Percentiles rank a stretch among this genome's conserved stretches.
These are phyloP conservation scores for Bedellia somnulentella DNA, from an alignment of 2,888 invertebrate genomes.

Conservation along the genomic window DNA sequence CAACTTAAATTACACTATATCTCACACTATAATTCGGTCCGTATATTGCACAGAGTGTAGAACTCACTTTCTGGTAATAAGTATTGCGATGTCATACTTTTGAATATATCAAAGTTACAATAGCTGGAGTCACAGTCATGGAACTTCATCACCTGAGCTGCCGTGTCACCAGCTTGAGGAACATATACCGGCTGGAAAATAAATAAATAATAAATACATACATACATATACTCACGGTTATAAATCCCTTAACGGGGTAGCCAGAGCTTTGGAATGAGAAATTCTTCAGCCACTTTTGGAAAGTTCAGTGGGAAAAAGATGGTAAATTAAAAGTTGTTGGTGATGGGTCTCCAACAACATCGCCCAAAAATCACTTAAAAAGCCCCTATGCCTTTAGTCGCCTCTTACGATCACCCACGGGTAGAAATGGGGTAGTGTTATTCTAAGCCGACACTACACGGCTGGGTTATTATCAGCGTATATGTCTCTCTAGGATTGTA, in stretches of 20 bases:
- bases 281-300: not conserved
- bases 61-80: slow-evolving; percentile 28
- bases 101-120: slow-evolving; percentile 27
- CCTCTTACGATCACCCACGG: too few relatives aligned
- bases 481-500: too few relatives aligned
- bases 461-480: too few relatives aligned
- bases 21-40: slow-evolving; percentile 16
- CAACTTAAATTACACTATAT: not conserved
- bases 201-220: not conserved
- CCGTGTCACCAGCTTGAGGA: slow-evolving; percentile 29
- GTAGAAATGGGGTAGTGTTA: too few relatives aligned
- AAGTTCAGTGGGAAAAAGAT: too few relatives aligned
- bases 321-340: too few relatives aligned
- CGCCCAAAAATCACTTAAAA: too few relatives aligned
- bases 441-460: too few relatives aligned
- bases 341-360: too few relatives aligned
- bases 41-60: slow-evolving; percentile 27
- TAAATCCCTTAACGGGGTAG: not conserved
- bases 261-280: not conserved
- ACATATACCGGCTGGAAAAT: slow-evolving; percentile 38
- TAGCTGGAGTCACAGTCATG: slow-evolving; percentile 21
- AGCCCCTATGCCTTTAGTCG: too few relatives aligned
- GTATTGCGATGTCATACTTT: slow-evolving; percentile 21
- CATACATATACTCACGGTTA: too few relatives aligned
- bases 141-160: slow-evolving; percentile 20